Evolutionary conservation across 1,140 invertebrate genomes (phyloP).

Genomic region (Apis mellifera): Amel_HAv3.1 CM009937.2:9866001-9866500

Average conservation of each 20-base stretch:
- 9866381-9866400: constrained; percentile 75
- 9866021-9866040: neutral
- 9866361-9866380: constrained; percentile 79
- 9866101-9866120: neutral
- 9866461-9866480: constrained; percentile 54
- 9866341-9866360: constrained; percentile 74
- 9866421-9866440: constrained; percentile 52
- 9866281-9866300: constrained; percentile 61
- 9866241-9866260: neutral
- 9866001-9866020: too few relatives aligned
- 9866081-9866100: neutral
- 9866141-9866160: constrained; percentile 7
- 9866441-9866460: constrained; percentile 34
- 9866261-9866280: constrained; percentile 56
- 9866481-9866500: constrained; percentile 54
- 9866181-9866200: neutral
- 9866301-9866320: constrained; percentile 70
- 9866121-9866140: neutral
- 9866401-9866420: constrained; percentile 66
- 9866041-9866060: neutral
- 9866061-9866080: neutral
- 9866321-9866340: constrained; percentile 72
- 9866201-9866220: constrained; percentile 42
- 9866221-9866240: constrained; percentile 9
- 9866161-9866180: constrained; percentile 1